Conservation (phyloP, 2,888 invertebrate species). For the Drosophila sordidula region DNA sequence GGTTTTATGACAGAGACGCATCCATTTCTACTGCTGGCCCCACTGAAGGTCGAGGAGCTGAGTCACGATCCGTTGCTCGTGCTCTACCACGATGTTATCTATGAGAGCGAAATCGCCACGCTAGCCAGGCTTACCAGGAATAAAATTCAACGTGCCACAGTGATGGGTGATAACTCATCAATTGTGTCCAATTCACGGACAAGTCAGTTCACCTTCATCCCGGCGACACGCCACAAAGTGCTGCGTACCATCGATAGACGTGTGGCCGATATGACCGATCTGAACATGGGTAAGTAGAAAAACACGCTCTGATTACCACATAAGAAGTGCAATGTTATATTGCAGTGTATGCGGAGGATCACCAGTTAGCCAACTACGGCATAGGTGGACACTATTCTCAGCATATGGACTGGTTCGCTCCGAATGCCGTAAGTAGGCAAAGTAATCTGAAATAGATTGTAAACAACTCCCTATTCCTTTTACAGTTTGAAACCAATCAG, state of each 20-base stretch:
- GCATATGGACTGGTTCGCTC: conserved; percentile 73
- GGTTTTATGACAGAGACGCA: conserved; percentile 81
- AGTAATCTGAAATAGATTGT: accelerated
- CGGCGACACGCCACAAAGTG: conserved; percentile 86
- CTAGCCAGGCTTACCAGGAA: conserved; percentile 86
- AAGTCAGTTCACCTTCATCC: conserved; percentile 71
- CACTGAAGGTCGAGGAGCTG: conserved; percentile 86
- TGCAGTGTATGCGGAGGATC: conserved; percentile 85
- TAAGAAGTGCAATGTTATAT: neutral
- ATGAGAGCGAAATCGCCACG: conserved; percentile 86
- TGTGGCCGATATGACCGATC: conserved; percentile 86
- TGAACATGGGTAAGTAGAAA: conserved; percentile 84
- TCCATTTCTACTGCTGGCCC: conserved; percentile 85
- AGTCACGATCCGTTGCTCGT: conserved; percentile 86
- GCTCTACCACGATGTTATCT: conserved; percentile 87
- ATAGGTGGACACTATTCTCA: conserved; percentile 88
- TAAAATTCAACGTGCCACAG: conserved; percentile 85
- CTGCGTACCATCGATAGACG: conserved; percentile 85
- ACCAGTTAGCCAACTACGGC: conserved; percentile 81
- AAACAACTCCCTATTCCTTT: neutral
- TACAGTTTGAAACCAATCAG: conserved; percentile 27
- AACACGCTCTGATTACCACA: no score
- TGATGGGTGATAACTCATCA: conserved; percentile 92
- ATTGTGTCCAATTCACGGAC: conserved; percentile 61
- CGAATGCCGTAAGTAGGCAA: conserved; percentile 41